phyloP scores from a whole-genome alignment of 2,113 vertebrate genomes.

The Epinephelus moara region DNA sequence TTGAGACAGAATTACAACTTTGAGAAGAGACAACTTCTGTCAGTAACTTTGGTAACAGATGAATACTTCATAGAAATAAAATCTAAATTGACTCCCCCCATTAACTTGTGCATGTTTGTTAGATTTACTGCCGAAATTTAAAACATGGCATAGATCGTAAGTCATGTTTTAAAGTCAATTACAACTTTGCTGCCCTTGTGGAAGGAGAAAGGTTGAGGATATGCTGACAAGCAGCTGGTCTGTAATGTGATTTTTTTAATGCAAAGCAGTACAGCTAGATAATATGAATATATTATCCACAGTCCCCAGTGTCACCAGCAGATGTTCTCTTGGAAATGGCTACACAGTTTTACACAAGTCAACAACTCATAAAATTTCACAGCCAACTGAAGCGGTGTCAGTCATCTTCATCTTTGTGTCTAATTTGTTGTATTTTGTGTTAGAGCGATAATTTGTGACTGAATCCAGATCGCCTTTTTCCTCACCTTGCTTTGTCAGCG shows the following conservation, averaged over 20 bases:
- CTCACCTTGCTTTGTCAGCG: slow-evolving; percentile 94
- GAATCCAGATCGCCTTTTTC: neutral
- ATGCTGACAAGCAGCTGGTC: slow-evolving; percentile 53
- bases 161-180: slow-evolving; percentile 28
- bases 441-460: neutral
- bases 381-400: neutral
- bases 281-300: slow-evolving; percentile 48
- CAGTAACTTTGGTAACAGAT: neutral
- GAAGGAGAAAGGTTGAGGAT: slow-evolving; percentile 39
- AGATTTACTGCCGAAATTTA: slow-evolving; percentile 3
- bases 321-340: slow-evolving; percentile 42
- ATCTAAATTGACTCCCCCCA: neutral
- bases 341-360: neutral
- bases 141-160: slow-evolving; percentile 2
- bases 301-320: slow-evolving; percentile 47
- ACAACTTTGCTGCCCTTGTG: slow-evolving; percentile 35
- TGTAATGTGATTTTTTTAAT: slow-evolving; percentile 27
- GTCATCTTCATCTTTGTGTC: neutral
- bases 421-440: neutral
- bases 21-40: neutral
- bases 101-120: neutral
- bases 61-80: neutral
- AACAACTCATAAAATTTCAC: neutral
- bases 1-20: neutral
- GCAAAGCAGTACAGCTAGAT: slow-evolving; percentile 34